Evolutionary conservation across 2,797 vertebrate genomes (phyloP).

Genomic region (Rhinella marina): DNA sequence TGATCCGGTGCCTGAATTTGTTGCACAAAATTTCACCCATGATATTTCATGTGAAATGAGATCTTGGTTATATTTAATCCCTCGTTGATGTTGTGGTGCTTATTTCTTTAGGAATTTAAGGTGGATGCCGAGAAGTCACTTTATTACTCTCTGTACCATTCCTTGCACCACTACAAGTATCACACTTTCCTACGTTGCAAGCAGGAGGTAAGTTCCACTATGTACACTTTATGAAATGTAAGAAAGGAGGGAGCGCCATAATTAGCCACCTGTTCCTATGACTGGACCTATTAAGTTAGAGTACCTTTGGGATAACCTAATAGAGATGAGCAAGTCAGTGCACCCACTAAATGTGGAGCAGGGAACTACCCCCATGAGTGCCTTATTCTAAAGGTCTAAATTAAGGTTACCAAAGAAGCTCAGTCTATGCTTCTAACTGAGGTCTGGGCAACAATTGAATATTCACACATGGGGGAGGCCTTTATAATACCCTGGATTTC

Average conservation of each 20-base stretch:
- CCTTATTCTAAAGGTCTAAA: too few species aligned
- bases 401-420: too few species aligned
- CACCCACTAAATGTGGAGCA: too few species aligned
- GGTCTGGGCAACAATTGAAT: too few species aligned
- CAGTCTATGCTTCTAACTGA: too few species aligned
- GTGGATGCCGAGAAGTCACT: conserved; percentile 86
- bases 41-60: neutral
- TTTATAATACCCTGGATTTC: too few species aligned
- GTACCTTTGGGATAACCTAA: too few species aligned
- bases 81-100: neutral
- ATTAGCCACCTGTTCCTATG: neutral
- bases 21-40: neutral
- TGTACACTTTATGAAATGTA: neutral
- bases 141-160: conserved; percentile 91
- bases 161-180: conserved; percentile 94
- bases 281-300: neutral
- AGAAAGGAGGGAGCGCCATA: neutral
- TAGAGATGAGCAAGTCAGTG: neutral
- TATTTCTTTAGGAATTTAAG: conserved; percentile 82
- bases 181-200: conserved; percentile 95
- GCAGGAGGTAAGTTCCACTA: conserved; percentile 81
- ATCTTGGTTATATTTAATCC: neutral
- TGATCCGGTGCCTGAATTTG: neutral
- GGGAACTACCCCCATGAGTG: too few species aligned
- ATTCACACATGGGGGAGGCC: too few species aligned